phyloP scores from a whole-genome alignment of 1,140 invertebrate species.

The Cheumatopsyche charites region DNA sequence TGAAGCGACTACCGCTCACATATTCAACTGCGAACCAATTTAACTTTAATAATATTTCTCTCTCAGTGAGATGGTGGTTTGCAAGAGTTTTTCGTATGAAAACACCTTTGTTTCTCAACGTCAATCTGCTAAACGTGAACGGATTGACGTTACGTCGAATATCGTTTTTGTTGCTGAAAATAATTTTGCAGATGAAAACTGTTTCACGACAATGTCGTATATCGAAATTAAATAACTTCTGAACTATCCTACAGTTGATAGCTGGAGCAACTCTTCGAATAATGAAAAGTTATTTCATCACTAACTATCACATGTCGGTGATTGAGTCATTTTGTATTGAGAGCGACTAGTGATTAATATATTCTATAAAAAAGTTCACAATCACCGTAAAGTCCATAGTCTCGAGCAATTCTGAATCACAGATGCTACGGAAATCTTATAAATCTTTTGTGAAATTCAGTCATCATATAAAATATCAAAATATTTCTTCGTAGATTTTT shows the following conservation, averaged over 20 bases:
- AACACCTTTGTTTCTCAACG: not conserved
- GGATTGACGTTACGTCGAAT: not conserved
- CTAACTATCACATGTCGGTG: too few relatives aligned
- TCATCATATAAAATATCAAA: too few relatives aligned
- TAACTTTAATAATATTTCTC: slow-evolving; percentile 22
- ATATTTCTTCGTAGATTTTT: too few relatives aligned
- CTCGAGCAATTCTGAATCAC: too few relatives aligned
- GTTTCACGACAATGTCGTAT: slow-evolving; percentile 14
- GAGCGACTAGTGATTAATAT: too few relatives aligned
- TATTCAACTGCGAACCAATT: slow-evolving; percentile 18
- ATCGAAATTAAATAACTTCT: slow-evolving; percentile 24
- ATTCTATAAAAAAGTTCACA: too few relatives aligned
- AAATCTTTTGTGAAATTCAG: too few relatives aligned
- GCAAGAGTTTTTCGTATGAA: not conserved
- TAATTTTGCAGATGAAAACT: slow-evolving; percentile 12
- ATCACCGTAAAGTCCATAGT: too few relatives aligned
- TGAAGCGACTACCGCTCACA: not conserved
- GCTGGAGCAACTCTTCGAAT: not conserved
- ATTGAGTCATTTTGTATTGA: too few relatives aligned
- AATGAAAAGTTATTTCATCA: slow-evolving; percentile 2
- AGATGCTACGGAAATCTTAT: too few relatives aligned
- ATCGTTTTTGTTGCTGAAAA: not conserved
- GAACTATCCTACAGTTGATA: slow-evolving; percentile 12
- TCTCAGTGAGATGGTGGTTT: not conserved
- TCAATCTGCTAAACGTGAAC: not conserved